These are phyloP conservation scores for Anguilla megastoma DNA, from an alignment of 2,797 vertebrate species.

Conservation along the genomic window DNA sequence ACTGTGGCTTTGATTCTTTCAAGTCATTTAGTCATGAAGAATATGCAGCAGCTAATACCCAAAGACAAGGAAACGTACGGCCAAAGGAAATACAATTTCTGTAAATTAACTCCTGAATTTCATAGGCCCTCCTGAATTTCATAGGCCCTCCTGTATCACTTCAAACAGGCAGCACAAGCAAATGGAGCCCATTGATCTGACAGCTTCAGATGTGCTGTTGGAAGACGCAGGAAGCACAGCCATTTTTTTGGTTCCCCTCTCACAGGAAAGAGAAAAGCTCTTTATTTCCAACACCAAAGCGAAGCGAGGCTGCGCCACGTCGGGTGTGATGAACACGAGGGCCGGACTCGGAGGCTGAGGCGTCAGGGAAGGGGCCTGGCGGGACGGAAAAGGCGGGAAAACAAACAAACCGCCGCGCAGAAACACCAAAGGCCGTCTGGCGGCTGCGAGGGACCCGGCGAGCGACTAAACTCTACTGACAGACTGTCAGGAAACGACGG, in stretches of 20 bases:
- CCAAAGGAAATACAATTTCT: background rate
- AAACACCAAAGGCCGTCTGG: slow-evolving; percentile 23
- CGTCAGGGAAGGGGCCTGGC: slow-evolving; percentile 68
- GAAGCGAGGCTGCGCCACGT: slow-evolving; percentile 76
- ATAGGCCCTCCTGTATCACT: background rate
- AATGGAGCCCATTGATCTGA: slow-evolving; percentile 36
- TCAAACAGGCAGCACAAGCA: slow-evolving; percentile 31
- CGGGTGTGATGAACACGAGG: slow-evolving; percentile 76
- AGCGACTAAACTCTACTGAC: slow-evolving; percentile 33
- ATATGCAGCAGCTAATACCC: background rate
- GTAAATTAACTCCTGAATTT: too few species aligned
- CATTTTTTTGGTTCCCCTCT: slow-evolving; percentile 64
- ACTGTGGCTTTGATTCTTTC: background rate
- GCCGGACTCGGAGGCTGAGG: slow-evolving; percentile 63
- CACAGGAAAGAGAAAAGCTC: slow-evolving; percentile 60
- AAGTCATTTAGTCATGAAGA: slow-evolving; percentile 12
- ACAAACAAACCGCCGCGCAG: slow-evolving; percentile 18
- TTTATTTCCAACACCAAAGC: slow-evolving; percentile 73
- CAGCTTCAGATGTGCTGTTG: slow-evolving; percentile 30
- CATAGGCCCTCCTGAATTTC: background rate
- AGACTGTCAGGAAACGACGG: slow-evolving; percentile 29
- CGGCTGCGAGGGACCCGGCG: slow-evolving; percentile 5
- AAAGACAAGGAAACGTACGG: background rate
- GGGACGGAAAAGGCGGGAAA: slow-evolving; percentile 47
- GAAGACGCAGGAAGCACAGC: slow-evolving; percentile 49